Base-by-base conservation (phyloP, 2,888 invertebrate genomes). In the Melanostoma scalare region DNA sequence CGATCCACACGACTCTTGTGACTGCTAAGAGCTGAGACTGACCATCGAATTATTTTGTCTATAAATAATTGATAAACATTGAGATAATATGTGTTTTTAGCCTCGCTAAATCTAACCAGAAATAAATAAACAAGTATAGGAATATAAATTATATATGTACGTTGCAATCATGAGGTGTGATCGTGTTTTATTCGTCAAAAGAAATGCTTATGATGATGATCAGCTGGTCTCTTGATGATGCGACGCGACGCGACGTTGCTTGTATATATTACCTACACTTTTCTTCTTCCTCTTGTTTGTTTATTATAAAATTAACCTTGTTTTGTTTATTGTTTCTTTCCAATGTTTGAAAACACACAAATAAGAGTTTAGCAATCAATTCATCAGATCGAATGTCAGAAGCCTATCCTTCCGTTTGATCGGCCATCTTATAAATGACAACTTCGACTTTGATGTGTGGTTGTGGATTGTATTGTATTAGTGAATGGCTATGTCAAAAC, bases 171-270 rank as follows among this genome's bases (percentile, higher is more conserved):
- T 77, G 82, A 82, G 63, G 77, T 69, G 63, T 52, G 77, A 77
- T 82, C 82, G 82, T 82, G 82, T 82, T 77, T 69, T 68, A 42
- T 67, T 73, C 61, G 44, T 69, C 73, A 73, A 68, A 73, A 58
- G 73, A 69, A 82, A 63, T 6, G 4, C 44, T 50, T 63, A 9
- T 38, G 72, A 63, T 73, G 73, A 33, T 73, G 82, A 78, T 82
- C 82, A 77, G 73, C 73, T 75, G 73, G 55, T 73, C 36, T 38
- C 6, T 20, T 35, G 78, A 38, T 60, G 10, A 67, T 30, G 56
- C 52, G 48, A 30, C 30, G 10, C 6, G 40, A 42, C 40, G 40
- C 33, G n/a, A 5, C 58, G 20, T 60, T 60, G 46, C 48, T 44
- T 55, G 75, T 55, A 20, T 55, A 46, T 60, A 56, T 40, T 55